Percentiles rank a stretch among this genome's conserved stretches.
Conservation (phyloP, 2,888 invertebrate genomes). For the Scelioninae gen. 1 region DNA sequence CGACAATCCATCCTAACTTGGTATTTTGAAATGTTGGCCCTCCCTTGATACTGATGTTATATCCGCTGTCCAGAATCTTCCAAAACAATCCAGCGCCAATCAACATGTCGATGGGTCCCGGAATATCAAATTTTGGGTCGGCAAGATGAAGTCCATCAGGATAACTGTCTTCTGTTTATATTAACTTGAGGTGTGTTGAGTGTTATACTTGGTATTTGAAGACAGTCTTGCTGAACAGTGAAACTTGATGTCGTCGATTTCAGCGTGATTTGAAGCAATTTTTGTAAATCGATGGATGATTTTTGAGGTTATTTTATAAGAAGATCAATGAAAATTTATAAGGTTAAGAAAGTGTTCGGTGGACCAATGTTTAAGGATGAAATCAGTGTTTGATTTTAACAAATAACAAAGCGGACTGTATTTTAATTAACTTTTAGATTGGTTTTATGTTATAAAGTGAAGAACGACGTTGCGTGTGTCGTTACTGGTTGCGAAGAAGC, state of each 20-base stretch:
- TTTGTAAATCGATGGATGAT: no score
- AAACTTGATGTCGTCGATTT: neutral
- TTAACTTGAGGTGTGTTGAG: neutral
- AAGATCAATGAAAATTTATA: no score
- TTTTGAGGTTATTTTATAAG: no score
- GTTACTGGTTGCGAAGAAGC: no score
- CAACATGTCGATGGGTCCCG: conserved; percentile 8
- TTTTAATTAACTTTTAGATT: no score
- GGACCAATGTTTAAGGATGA: no score
- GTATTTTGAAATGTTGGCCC: neutral
- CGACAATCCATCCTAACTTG: conserved; percentile 39
- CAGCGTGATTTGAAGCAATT: conserved; percentile 9
- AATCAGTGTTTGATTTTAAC: no score
- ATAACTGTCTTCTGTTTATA: conserved; percentile 6
- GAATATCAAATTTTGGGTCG: neutral
- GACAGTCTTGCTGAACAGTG: conserved; percentile 20
- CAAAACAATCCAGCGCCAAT: conserved; percentile 3
- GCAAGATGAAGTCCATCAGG: conserved; percentile 4
- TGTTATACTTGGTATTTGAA: conserved; percentile 7
- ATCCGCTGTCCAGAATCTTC: neutral
- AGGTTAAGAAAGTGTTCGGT: no score
- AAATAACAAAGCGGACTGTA: no score
- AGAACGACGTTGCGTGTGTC: no score
- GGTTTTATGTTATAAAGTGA: no score
- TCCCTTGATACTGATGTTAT: neutral